Percentiles rank a stretch among this genome's conserved stretches.
These are phyloP conservation scores for Thysanoteuthis rhombus DNA, from an alignment of 2,888 invertebrate genomes.

Conservation along the genomic window DNA sequence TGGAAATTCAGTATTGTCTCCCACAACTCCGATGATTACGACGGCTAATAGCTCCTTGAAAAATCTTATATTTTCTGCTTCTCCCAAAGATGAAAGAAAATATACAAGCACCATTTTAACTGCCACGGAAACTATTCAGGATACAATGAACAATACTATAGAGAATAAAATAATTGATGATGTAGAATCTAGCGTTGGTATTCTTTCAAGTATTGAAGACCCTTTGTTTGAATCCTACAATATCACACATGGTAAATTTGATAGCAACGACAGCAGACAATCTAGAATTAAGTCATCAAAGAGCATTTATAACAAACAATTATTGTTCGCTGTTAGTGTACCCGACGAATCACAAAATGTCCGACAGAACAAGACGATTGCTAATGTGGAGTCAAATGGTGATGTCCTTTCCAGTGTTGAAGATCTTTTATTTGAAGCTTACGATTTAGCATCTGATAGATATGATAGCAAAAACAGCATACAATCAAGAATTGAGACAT, in stretches of 20 bases:
- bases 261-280: background rate
- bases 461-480: background rate
- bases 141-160: background rate
- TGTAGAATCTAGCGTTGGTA: background rate
- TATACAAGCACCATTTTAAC: background rate
- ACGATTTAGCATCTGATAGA: background rate
- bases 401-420: background rate
- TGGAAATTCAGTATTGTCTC: background rate
- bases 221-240: background rate
- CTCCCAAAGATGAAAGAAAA: background rate
- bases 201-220: background rate
- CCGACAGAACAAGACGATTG: too few relatives aligned
- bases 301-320: background rate
- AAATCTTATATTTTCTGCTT: background rate
- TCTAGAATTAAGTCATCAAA: background rate
- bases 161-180: background rate
- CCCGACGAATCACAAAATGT: too few relatives aligned
- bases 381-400: too few relatives aligned
- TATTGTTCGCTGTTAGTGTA: background rate
- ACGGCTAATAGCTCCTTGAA: background rate
- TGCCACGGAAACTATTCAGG: background rate
- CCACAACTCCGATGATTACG: background rate
- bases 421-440: background rate
- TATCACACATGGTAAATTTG: too few relatives aligned
- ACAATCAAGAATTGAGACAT: background rate